Conservation (phyloP, 1,140 invertebrate species). For the Leguminivora glycinivorella region DNA sequence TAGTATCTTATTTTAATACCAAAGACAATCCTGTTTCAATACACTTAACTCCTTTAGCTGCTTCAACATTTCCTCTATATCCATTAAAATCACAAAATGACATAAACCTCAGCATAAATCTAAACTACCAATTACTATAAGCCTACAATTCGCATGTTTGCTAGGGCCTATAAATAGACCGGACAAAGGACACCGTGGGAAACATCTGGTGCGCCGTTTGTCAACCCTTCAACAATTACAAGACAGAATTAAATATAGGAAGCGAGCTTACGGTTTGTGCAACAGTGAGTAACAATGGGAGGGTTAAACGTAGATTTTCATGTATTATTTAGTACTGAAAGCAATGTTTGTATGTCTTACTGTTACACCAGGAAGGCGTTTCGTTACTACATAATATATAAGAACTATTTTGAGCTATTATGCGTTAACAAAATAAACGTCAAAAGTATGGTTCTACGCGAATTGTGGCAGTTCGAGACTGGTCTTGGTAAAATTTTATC, state of each 20-base stretch:
- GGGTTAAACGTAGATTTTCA: background rate
- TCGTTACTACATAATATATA: too few relatives aligned
- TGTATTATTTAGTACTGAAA: background rate
- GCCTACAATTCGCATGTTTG: constrained; percentile 8
- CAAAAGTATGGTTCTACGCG: too few relatives aligned
- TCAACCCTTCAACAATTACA: constrained; percentile 42
- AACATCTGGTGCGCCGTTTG: constrained; percentile 42
- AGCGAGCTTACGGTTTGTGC: constrained; percentile 6
- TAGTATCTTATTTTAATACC: too few relatives aligned
- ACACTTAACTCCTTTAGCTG: too few relatives aligned
- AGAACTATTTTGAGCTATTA: too few relatives aligned
- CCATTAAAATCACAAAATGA: background rate
- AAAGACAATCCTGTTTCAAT: too few relatives aligned
- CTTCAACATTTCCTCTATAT: background rate
- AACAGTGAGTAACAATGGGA: constrained; percentile 29
- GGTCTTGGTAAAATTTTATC: too few relatives aligned
- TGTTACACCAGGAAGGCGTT: too few relatives aligned
- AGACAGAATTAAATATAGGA: constrained; percentile 32
- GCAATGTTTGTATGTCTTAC: too few relatives aligned
- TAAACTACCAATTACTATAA: constrained; percentile 13
- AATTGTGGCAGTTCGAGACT: too few relatives aligned
- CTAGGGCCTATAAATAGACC: constrained; percentile 19
- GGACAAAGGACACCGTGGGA: constrained; percentile 35
- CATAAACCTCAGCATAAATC: background rate
- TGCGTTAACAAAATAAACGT: too few relatives aligned